These are phyloP conservation scores for Enteromius unitaeniatus DNA, from an alignment of 2,797 vertebrate genomes.

Conservation along the genomic window DNA sequence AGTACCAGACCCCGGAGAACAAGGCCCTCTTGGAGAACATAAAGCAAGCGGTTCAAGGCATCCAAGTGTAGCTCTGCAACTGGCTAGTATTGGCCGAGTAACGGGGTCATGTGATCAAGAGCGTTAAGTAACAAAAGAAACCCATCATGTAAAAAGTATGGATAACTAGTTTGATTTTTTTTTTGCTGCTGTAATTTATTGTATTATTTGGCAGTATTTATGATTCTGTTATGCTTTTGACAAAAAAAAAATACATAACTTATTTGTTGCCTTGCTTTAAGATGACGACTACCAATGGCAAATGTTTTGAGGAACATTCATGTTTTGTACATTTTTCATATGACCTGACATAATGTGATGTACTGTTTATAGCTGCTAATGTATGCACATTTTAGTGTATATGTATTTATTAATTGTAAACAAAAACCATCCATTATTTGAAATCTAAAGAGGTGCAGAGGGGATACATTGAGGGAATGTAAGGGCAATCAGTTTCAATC, in stretches of 20 bases:
- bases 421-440: slow-evolving; percentile 86
- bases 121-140: slow-evolving; percentile 63
- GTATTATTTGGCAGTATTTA: slow-evolving; percentile 78
- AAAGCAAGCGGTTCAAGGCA: slow-evolving; percentile 99
- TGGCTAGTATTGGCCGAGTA: slow-evolving; percentile 71
- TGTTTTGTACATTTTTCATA: slow-evolving; percentile 99
- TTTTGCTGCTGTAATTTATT: slow-evolving; percentile 92
- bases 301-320: slow-evolving; percentile 92
- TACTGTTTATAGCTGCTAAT: slow-evolving; percentile 97
- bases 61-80: slow-evolving; percentile 88
- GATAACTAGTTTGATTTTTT: slow-evolving; percentile 76
- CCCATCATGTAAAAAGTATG: slow-evolving; percentile 75
- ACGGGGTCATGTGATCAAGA: slow-evolving; percentile 69
- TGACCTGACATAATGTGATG: slow-evolving; percentile 95
- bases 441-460: slow-evolving; percentile 67
- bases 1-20: slow-evolving; percentile 99
- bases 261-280: slow-evolving; percentile 92
- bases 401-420: slow-evolving; percentile 88
- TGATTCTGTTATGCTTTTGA: slow-evolving; percentile 72
- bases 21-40: slow-evolving; percentile 99
- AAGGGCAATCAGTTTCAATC: slow-evolving; percentile 79
- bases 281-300: slow-evolving; percentile 82
- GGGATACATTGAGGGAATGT: slow-evolving; percentile 49
- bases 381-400: slow-evolving; percentile 95
- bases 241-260: slow-evolving; percentile 57